Percentiles rank a stretch among this genome's conserved stretches.
Conservation (phyloP, 2,888 invertebrate genomes). For the Limnephilus lunatus region DNA sequence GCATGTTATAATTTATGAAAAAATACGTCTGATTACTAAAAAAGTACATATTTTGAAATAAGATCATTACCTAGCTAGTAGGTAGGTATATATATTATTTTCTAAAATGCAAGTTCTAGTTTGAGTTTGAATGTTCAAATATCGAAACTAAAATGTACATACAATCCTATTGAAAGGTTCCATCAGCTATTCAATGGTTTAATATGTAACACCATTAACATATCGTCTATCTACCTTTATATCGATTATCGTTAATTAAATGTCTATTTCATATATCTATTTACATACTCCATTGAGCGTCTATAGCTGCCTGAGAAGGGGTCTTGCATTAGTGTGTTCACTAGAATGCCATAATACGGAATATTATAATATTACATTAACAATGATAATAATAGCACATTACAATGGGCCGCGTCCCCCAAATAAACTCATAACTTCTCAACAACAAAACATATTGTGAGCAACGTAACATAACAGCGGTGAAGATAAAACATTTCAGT, state of each 20-base stretch:
- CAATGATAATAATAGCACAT: slow-evolving; percentile 8
- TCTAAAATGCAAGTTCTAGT: neutral
- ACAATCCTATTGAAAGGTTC: neutral
- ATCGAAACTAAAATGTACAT: neutral
- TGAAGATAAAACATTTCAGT: neutral
- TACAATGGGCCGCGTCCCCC: neutral
- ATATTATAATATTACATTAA: slow-evolving; percentile 26
- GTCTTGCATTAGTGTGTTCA: slow-evolving; percentile 60
- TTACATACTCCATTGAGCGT: slow-evolving; percentile 60
- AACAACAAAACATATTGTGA: neutral
- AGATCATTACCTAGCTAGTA: neutral
- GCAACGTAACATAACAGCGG: neutral
- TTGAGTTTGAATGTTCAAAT: neutral
- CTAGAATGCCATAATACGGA: slow-evolving; percentile 56
- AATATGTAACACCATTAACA: neutral
- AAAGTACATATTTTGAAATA: neutral
- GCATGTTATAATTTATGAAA: slow-evolving; percentile 41
- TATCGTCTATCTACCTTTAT: neutral
- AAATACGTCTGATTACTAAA: neutral
- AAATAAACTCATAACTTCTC: neutral
- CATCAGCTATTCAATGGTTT: neutral
- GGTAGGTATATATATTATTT: neutral
- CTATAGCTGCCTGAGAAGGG: slow-evolving; percentile 66
- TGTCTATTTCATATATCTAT: slow-evolving; percentile 32
- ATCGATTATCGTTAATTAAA: neutral